Evolutionary conservation across 1,140 invertebrate genomes (phyloP).

Genomic region (Augochlora pura): DNA sequence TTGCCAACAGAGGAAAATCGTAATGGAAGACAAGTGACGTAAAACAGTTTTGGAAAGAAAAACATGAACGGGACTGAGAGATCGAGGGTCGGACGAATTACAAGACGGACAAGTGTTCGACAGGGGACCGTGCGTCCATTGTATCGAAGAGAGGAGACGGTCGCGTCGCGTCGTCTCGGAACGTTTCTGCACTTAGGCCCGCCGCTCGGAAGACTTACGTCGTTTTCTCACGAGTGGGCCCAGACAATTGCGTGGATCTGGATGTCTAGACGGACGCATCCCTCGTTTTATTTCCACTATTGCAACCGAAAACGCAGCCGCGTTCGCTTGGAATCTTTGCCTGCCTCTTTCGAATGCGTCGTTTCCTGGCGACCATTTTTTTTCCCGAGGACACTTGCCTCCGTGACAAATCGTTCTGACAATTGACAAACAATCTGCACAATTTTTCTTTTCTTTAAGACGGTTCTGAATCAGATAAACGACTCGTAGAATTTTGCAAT

Average conservation of each 20-base stretch:
- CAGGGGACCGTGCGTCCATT: conserved; percentile 30
- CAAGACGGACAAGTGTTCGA: not conserved
- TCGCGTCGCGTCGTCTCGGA: not conserved
- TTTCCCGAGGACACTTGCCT: not conserved
- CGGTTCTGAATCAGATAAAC: too few relatives aligned
- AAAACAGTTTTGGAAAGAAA: not conserved
- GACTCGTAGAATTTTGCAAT: too few relatives aligned
- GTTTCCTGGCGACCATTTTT: not conserved
- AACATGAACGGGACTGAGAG: not conserved
- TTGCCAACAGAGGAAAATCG: not conserved
- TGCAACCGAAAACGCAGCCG: conserved; percentile 71
- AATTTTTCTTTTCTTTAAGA: too few relatives aligned
- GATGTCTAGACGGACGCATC: conserved; percentile 73
- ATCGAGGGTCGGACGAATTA: not conserved
- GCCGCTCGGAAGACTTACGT: conserved; percentile 47
- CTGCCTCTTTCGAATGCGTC: conserved; percentile 12
- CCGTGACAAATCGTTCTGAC: too few relatives aligned
- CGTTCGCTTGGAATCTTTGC: conserved; percentile 55
- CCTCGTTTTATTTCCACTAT: conserved; percentile 58
- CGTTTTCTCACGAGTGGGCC: conserved; percentile 63
- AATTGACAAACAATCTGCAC: too few relatives aligned
- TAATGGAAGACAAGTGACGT: not conserved
- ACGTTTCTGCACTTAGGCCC: conserved; percentile 54
- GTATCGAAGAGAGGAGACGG: conserved; percentile 37
- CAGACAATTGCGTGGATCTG: conserved; percentile 75